A percentile compares a stretch with the other conserved stretches of the same genome.
Evolutionary conservation across 2,888 invertebrate genomes (phyloP).

Genomic region (Tetropium fuscum): DNA sequence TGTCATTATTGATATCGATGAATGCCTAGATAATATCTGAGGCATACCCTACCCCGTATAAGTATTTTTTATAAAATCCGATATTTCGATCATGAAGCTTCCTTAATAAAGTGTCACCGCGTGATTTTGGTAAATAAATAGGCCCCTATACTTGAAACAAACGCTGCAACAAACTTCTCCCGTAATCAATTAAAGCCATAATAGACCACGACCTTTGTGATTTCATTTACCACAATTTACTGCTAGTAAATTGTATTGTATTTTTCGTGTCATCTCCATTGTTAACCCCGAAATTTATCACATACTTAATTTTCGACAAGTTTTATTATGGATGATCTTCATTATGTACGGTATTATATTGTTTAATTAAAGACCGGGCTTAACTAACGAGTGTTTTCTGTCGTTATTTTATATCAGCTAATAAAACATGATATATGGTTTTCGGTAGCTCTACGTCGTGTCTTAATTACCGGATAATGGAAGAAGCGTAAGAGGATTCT

Average conservation of each 20-base stretch:
- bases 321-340: conserved; percentile 8
- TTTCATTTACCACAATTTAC: conserved; percentile 46
- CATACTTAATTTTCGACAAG: conserved; percentile 14
- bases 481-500: too few relatives aligned
- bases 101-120: neutral
- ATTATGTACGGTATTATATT: neutral
- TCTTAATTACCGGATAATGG: too few relatives aligned
- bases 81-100: neutral
- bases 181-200: conserved; percentile 27
- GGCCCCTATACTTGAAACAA: conserved; percentile 41
- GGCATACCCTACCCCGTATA: too few relatives aligned
- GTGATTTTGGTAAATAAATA: conserved; percentile 32
- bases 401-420: too few relatives aligned
- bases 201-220: conserved; percentile 44
- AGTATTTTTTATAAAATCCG: neutral
- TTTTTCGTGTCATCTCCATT: conserved; percentile 40
- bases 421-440: too few relatives aligned
- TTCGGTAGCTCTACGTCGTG: too few relatives aligned
- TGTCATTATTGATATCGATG: too few relatives aligned
- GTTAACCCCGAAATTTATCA: conserved; percentile 33
- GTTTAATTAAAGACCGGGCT: neutral
- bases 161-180: conserved; percentile 12
- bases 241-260: conserved; percentile 41
- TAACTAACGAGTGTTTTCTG: too few relatives aligned
- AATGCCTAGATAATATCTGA: too few relatives aligned